Evolutionary conservation across 2,888 invertebrate species (phyloP), one percentile per base, ranked within the genome.

Genomic region (Morpho helenor): DNA sequence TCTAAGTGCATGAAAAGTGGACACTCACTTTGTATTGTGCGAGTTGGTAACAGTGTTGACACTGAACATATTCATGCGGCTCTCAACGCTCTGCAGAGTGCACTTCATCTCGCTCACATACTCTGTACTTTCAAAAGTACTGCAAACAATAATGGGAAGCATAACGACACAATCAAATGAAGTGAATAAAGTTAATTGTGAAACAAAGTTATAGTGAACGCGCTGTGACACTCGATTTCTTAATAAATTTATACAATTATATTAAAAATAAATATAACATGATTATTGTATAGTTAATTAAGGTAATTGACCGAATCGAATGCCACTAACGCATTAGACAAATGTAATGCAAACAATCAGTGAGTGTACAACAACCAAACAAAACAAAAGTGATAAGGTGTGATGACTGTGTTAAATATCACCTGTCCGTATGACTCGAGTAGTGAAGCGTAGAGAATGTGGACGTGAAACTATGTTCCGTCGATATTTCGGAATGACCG

Each of bases 121-220:
- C 78, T 89, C 89, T 83, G 88, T 85, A 87, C 87, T 88, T 82
- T 89, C 87, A 87, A 87, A 89, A 86, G 83, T 84, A 88, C 89
- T 90, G 90, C 84, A 87, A 84, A 89, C 84, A 87, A 87, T 80
- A 80, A 85, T 78, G 79, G 67, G 64, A 85, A 84, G 83, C 84
- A 75, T 79, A 75, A 77, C 68, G 67, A 68, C 56, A 68, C 59
- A 60, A 59, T 62, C 61, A 62, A 53, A 54, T 43, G 52, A 10
- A 39, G 45, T 58, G 49, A 53, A 55, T 49, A 22, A 51, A 54
- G 52, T 52, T 52, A 52, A 49, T 52, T 45, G 55, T 55, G 49
- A 44, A 48, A 16, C 10, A 43, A 44, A 39, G 51, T 61, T 56
- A 63, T 47, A 10, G 55, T 56, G 57, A 44, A 46, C 46, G 56